These are phyloP conservation scores for Paratrypauchen microcephalus DNA, from an alignment of 2,797 vertebrate genomes.

Conservation along the genomic window DNA sequence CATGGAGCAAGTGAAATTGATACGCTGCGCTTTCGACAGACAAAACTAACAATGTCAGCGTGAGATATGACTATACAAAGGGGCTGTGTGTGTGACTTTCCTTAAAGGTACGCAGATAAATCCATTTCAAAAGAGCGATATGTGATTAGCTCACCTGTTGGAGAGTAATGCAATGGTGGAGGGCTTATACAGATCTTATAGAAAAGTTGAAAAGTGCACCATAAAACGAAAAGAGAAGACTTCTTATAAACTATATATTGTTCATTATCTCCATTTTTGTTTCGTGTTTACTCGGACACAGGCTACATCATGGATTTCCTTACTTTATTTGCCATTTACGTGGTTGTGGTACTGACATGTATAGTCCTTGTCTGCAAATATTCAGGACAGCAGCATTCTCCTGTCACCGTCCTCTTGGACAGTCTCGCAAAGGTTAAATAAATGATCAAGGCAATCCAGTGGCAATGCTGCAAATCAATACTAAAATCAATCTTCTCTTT, in stretches of 20 bases:
- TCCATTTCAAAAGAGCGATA: background rate
- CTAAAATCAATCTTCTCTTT: background rate
- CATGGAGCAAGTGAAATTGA: conserved; percentile 17
- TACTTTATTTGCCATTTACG: conserved; percentile 83
- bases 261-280: conserved; percentile 4
- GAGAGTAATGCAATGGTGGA: conserved; percentile 12
- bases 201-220: background rate
- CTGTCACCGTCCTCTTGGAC: conserved; percentile 51
- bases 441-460: conserved; percentile 3
- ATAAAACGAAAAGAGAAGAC: background rate
- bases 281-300: conserved; percentile 38
- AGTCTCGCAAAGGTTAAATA: conserved; percentile 45
- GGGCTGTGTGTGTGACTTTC: conserved; percentile 20
- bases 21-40: background rate
- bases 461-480: conserved; percentile 24
- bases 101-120: conserved; percentile 15
- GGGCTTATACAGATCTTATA: conserved; percentile 22
- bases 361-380: conserved; percentile 76
- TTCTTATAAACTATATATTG: background rate
- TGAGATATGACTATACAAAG: conserved; percentile 20
- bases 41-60: conserved; percentile 18
- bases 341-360: conserved; percentile 73
- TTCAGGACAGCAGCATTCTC: conserved; percentile 71
- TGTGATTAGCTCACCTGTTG: background rate
- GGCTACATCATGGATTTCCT: conserved; percentile 90